Base-by-base conservation (phyloP, 2,113 vertebrate genomes). In the Morone chrysops region DNA sequence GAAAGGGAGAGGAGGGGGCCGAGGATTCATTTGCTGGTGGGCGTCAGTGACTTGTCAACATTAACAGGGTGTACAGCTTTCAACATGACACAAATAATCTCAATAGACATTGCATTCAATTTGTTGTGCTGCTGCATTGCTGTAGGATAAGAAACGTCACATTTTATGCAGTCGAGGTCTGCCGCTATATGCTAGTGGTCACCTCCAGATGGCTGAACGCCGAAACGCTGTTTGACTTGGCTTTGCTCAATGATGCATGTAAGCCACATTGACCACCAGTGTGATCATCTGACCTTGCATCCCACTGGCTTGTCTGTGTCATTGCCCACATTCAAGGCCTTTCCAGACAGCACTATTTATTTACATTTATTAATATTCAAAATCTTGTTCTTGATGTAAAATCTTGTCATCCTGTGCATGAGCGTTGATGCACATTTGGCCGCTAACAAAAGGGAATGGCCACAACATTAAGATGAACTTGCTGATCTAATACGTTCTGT, bases 191-290 rank as follows among this genome's bases (percentile, higher is more conserved):
- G 72, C 48, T 45, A 61, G 47, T 14, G 80, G 84, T 85, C 86
- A 53, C 68, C 90, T 90, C 88, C 92, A 93, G 92, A 94, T 94
- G 93, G 92, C 90, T 53, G n/a, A 50, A 71, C 31, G 87, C 90
- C 85, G 75, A 85, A 75, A 78, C 90, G 18, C 91, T 75, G 92
- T 93, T 76, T 87, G 91, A 90, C 70, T 88, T 90, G 71, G 87
- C 85, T 92, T 85, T 86, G 86, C 68, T 87, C 87, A 84, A 83
- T 79, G 90, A 92, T 90, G 88, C 84, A 78, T 93, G 87, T 85
- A 72, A 92, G 86, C 92, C 93, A 91, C 74, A 71, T 88, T 92
- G 90, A 92, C 92, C 93, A 91, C 87, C 80, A 85, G 76, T 74
- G 83, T 47, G 92, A 87, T 87, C 85, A 86, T 78, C 87, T 92